Conservation (phyloP, 2,113 vertebrate species). For the Oceanodroma tethys region DNA sequence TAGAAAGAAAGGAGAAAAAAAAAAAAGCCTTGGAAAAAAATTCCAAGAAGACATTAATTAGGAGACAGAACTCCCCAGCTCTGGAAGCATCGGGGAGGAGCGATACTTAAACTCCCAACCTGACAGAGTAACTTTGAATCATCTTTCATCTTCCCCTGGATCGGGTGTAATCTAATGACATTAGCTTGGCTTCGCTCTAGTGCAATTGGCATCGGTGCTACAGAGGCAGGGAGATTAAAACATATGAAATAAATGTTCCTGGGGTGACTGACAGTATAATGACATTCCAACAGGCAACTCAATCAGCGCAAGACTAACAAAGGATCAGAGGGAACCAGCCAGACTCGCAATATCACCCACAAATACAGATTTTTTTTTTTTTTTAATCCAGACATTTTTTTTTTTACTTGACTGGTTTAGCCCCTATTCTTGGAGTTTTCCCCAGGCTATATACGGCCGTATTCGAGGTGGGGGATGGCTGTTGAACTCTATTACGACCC, state of each 20-base stretch:
- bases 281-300: slow-evolving; percentile 58
- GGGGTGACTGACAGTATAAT: slow-evolving; percentile 57
- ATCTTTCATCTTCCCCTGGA: slow-evolving; percentile 48
- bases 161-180: slow-evolving; percentile 37
- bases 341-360: neutral
- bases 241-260: slow-evolving; percentile 32
- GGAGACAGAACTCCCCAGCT: slow-evolving; percentile 3
- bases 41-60: neutral
- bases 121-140: slow-evolving; percentile 11
- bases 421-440: neutral
- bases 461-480: neutral
- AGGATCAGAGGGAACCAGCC: slow-evolving; percentile 57
- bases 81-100: neutral
- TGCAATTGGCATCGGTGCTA: neutral
- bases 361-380: neutral
- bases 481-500: neutral
- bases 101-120: neutral
- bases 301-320: slow-evolving; percentile 40
- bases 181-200: slow-evolving; percentile 21
- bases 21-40: neutral
- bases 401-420: neutral
- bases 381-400: neutral
- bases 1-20: neutral
- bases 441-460: neutral
- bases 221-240: slow-evolving; percentile 57